Conservation (phyloP, 2,797 vertebrate genomes). For the Pseudopleuronectes americanus region DNA sequence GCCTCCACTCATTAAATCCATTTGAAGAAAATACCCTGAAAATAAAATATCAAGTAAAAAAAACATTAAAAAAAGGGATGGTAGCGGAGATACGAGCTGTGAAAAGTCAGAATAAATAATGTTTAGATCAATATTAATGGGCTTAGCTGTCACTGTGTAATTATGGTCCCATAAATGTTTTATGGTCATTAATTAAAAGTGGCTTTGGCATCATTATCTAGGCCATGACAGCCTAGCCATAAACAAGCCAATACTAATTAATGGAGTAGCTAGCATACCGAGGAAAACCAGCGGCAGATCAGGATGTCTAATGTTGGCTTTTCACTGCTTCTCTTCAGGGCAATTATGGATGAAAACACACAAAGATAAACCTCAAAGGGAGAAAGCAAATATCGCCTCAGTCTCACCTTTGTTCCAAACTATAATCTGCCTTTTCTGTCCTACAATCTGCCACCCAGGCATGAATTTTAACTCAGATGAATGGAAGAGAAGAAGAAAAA, state of each 20-base stretch:
- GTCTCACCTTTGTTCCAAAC: constrained; percentile 14
- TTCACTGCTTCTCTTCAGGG: constrained; percentile 34
- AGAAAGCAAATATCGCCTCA: neutral
- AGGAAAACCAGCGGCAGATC: constrained; percentile 58
- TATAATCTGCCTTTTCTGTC: neutral
- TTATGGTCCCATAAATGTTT: constrained; percentile 78
- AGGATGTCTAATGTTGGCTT: constrained; percentile 49
- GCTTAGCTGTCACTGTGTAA: constrained; percentile 69
- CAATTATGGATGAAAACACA: constrained; percentile 48
- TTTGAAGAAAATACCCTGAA: neutral
- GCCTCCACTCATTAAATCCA: neutral
- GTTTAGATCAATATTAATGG: constrained; percentile 76
- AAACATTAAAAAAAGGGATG: constrained; percentile 42
- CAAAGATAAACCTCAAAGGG: neutral
- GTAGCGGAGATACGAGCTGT: constrained; percentile 42
- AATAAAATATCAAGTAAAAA: constrained; percentile 35
- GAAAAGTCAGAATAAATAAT: constrained; percentile 71
- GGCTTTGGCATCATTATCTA: constrained; percentile 77
- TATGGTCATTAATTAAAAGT: constrained; percentile 81
- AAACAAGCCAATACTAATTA: constrained; percentile 79
- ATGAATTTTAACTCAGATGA: constrained; percentile 28
- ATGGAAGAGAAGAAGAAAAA: neutral
- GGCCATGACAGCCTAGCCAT: constrained; percentile 69
- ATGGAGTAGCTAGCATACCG: constrained; percentile 60
- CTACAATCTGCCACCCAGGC: constrained; percentile 4